Base-by-base conservation (phyloP, 2,797 vertebrate species). In the Alca torda region DNA sequence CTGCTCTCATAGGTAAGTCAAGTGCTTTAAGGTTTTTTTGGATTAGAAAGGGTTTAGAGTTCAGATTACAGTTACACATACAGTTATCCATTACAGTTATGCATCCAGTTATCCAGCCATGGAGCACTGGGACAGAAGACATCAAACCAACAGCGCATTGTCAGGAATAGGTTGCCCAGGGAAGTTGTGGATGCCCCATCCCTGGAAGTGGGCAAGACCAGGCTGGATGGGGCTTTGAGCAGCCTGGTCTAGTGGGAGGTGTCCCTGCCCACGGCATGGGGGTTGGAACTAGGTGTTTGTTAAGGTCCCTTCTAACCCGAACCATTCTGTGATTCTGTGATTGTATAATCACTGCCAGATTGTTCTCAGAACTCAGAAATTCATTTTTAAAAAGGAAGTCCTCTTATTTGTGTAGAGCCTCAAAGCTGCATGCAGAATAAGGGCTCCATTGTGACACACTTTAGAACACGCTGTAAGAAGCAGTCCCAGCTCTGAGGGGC, bases 1-100 rank as follows among this genome's bases (percentile, higher is more conserved):
- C 98, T 6, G 97, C 94, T 81, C 76, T 98, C 45, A 97, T 98
- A 91, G 98, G 98, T 98, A 97, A 97, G 98, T 97, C 80, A 76
- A 87, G 18, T 35, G 46, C 39, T 95, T 89, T 92, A 93, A 89
- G 64, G 9, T 68, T 80, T 20, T 24, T 59, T 81, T 46, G 30
- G 2, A 19, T 76, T 75, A 30, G 46, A 24, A 69, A 26, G 31
- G 11, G 6, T 39, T 85, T 69, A 46, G 37, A 41, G 6, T 39
- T 92, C 65, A 17, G 31, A 8, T 56, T 83, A 79, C 8, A 43
- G 16, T 75, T 67, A 57, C 11, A 4, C 43, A 31, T 57, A 13
- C 16, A 4, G 26, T 81, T 75, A 60, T 64, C 28, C 14, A 23
- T 81, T 56, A 67, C 24, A 12, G 33, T 59, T 72, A 39, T 70